phyloP scores from a whole-genome alignment of 2,113 vertebrate genomes.

The Entelurus aequoreus region DNA sequence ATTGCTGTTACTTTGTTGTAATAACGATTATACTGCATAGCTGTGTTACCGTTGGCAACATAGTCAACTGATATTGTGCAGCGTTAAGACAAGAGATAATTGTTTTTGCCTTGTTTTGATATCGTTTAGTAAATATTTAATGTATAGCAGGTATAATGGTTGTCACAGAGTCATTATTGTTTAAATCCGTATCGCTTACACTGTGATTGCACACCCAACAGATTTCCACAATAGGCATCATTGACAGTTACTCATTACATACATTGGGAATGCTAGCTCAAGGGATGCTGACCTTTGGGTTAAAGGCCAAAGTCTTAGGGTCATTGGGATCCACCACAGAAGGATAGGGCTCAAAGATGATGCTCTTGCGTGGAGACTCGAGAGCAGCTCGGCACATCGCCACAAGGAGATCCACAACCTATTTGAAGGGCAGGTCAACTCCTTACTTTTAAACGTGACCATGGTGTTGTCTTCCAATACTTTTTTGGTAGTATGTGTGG shows the following conservation, averaged over 20 bases:
- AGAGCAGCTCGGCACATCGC: slow-evolving; percentile 97
- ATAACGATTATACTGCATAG: too few species aligned
- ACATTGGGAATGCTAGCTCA: not conserved
- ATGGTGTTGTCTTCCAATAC: not conserved
- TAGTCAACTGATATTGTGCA: too few species aligned
- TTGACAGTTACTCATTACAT: not conserved
- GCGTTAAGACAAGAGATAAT: too few species aligned
- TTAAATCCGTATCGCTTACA: too few species aligned
- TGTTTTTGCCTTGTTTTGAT: too few species aligned
- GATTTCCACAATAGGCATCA: too few species aligned
- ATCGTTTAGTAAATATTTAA: too few species aligned
- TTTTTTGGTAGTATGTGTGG: not conserved
- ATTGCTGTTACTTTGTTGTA: too few species aligned
- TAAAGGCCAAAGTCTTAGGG: slow-evolving; percentile 97
- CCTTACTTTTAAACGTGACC: not conserved
- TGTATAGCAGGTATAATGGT: too few species aligned
- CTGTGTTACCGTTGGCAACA: too few species aligned
- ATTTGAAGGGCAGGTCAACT: slow-evolving; percentile 5
- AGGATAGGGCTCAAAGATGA: slow-evolving; percentile 98
- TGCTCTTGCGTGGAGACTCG: slow-evolving; percentile 96
- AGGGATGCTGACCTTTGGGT: slow-evolving; percentile 84
- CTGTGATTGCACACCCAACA: too few species aligned
- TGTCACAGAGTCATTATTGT: too few species aligned
- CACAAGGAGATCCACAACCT: slow-evolving; percentile 96
- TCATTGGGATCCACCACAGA: slow-evolving; percentile 97